Evolutionary conservation across 2,888 invertebrate genomes (phyloP), one percentile per base, ranked within the genome.

Genomic region (Drosophila nr. perissopoda): DNA sequence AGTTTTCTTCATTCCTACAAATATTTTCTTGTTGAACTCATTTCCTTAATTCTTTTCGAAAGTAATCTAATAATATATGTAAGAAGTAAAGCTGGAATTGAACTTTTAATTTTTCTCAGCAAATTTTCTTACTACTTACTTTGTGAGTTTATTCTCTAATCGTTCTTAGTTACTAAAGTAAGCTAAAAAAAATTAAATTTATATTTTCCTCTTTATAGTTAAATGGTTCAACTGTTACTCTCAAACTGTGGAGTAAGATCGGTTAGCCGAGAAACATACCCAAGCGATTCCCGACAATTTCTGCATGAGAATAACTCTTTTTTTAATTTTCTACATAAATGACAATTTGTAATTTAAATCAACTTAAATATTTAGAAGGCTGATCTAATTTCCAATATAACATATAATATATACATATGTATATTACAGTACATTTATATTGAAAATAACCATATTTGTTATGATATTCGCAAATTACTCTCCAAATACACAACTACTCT

Each of bases 211-310:
- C n/a, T 29, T 29, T 11, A 16, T 25, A 18, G 11, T n/a, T 29
- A 4, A 40, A 2, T 7, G 4, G 5, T 34, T 4, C 7, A 11
- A 34, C 33, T 40, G 27, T 29, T 2, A 0, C 18, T 5, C 3
- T 63, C 38, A 62, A 71, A 53, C 52, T 48, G 6, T 45, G 1
- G 13, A 18, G 13, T 40, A 45, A 25, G 53, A 68, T 69, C 59
- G 8, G 0, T 40, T 68, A 68, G 21, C n/a, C 16, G 16, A 29
- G 69, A 25, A 21, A 54, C 33, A 4, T 2, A 60, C 5, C 33
- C 27, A n/a, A 45, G 1, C n/a, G 25, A 0, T 18, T 2, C n/a
- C n/a, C 11, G 11, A 5, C 5, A n/a, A n/a, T n/a, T 40, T 40
- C n/a, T n/a, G 4, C 5, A 11, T 5, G 2, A 6, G 11, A 42